phyloP scores from a whole-genome alignment of 2,797 vertebrate species.

The Sarcoramphus papa region DNA sequence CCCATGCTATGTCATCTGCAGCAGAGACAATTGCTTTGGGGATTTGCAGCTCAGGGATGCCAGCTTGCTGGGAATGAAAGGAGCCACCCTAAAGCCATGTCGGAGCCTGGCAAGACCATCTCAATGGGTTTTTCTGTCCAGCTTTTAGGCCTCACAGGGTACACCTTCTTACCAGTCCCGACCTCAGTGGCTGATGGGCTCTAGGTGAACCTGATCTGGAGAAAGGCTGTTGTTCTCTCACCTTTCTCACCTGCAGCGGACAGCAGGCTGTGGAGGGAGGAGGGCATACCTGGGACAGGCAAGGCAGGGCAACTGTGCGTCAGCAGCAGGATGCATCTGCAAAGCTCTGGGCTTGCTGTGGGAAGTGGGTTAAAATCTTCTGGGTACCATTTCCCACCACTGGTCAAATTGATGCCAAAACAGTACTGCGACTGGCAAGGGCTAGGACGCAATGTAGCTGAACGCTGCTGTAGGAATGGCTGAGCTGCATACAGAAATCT shows the following conservation, averaged over 20 bases:
- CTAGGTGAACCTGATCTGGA: background rate
- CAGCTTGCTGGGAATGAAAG: background rate
- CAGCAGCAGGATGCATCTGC: background rate
- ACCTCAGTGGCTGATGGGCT: background rate
- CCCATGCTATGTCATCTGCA: background rate
- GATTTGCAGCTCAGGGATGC: background rate
- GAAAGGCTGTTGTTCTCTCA: background rate
- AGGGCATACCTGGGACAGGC: background rate
- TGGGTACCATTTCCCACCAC: background rate
- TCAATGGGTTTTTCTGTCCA: background rate
- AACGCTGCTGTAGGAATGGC: background rate
- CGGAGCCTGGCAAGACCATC: background rate
- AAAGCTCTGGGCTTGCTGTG: background rate
- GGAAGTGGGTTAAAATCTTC: background rate
- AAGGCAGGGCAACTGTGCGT: background rate
- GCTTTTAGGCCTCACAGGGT: background rate
- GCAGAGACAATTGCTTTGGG: background rate
- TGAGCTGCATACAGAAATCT: background rate
- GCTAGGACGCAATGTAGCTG: background rate
- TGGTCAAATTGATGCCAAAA: background rate
- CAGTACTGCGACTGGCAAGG: background rate
- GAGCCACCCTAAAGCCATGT: background rate
- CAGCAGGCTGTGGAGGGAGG: background rate
- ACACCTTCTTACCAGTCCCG: background rate
- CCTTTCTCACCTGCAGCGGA: background rate